Percentiles rank a stretch among this genome's conserved stretches.
Evolutionary conservation across 2,888 invertebrate genomes (phyloP).

Genomic region (Monoplex corrugatus): DNA sequence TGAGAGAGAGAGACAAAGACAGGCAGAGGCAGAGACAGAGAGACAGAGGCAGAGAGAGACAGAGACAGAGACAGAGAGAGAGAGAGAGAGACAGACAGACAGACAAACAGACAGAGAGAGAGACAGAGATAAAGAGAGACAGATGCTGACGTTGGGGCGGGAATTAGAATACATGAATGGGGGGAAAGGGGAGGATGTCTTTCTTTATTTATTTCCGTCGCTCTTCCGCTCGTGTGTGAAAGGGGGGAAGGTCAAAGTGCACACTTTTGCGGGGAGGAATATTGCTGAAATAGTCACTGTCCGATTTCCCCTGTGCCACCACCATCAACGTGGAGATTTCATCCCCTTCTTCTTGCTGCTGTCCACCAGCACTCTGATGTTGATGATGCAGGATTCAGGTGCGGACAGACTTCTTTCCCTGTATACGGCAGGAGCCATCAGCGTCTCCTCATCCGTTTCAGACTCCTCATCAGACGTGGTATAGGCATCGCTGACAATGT

Average conservation of each 20-base stretch:
- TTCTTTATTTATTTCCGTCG: too few relatives aligned
- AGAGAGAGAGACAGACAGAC: slow-evolving; percentile 16
- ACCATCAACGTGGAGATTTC: too few relatives aligned
- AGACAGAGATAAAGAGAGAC: slow-evolving; percentile 1
- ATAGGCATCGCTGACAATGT: background rate
- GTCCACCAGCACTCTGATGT: background rate
- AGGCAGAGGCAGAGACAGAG: background rate
- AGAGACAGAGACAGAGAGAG: background rate
- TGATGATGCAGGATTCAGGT: background rate
- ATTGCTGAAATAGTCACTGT: background rate
- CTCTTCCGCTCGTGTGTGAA: background rate
- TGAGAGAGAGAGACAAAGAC: background rate
- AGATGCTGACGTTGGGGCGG: background rate
- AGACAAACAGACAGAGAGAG: slow-evolving; percentile 2
- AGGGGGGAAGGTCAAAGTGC: background rate
- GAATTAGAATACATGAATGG: background rate
- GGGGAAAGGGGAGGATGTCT: background rate
- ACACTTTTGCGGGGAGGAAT: background rate
- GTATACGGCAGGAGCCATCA: background rate
- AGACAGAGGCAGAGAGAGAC: slow-evolving; percentile 1
- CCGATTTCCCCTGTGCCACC: background rate
- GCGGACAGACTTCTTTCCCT: slow-evolving; percentile 5
- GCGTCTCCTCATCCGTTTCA: background rate
- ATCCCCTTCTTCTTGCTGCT: too few relatives aligned
- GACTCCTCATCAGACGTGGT: background rate